Evolutionary conservation across 2,797 vertebrate genomes (phyloP).

Genomic region (Clarias platycephalus): DNA sequence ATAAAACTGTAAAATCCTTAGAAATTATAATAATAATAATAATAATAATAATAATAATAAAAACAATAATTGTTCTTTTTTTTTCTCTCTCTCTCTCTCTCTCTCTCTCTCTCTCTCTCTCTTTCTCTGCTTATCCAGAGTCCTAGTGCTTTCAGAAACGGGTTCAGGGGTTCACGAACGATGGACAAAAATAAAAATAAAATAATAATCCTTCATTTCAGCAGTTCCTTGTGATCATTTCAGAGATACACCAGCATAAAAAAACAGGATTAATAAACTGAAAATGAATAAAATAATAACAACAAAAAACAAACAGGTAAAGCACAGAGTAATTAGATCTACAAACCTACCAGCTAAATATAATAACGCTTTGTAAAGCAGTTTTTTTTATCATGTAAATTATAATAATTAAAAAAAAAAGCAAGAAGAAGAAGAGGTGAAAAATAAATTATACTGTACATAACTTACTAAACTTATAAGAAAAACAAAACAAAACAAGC

Average conservation of each 20-base stretch:
- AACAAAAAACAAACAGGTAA: slow-evolving; percentile 60
- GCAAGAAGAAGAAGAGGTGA: slow-evolving; percentile 60
- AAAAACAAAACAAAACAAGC: slow-evolving; percentile 55
- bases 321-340: slow-evolving; percentile 70
- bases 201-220: slow-evolving; percentile 64
- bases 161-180: slow-evolving; percentile 81
- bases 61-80: slow-evolving; percentile 73
- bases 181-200: slow-evolving; percentile 64
- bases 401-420: slow-evolving; percentile 65
- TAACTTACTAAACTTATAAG: slow-evolving; percentile 96
- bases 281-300: slow-evolving; percentile 66
- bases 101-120: no score
- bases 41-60: slow-evolving; percentile 51
- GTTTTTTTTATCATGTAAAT: slow-evolving; percentile 56
- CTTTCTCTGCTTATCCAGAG: slow-evolving; percentile 84
- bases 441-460: slow-evolving; percentile 99
- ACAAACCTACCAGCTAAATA: slow-evolving; percentile 82
- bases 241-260: slow-evolving; percentile 69
- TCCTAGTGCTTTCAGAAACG: slow-evolving; percentile 93
- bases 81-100: slow-evolving; percentile 22
- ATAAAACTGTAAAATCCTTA: slow-evolving; percentile 85
- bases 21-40: slow-evolving; percentile 75
- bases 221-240: slow-evolving; percentile 79
- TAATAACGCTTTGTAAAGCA: slow-evolving; percentile 73
- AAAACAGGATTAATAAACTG: slow-evolving; percentile 78